Evolutionary conservation across 2,113 vertebrate genomes (phyloP).

Genomic region (Salvelinus sp.): DNA sequence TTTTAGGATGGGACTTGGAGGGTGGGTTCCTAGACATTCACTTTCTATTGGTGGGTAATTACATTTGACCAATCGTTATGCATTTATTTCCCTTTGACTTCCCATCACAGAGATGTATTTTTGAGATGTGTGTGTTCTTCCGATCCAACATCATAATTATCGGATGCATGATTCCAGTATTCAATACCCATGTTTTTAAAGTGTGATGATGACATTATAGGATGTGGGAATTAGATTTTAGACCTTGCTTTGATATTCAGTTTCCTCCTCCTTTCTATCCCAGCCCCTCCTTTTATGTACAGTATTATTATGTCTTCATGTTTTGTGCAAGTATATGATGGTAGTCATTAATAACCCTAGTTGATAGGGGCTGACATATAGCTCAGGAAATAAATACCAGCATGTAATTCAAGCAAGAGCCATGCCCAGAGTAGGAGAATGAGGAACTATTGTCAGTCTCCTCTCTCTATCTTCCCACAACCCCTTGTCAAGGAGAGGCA

Average conservation of each 20-base stretch:
- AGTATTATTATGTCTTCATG: background rate
- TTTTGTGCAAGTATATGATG: background rate
- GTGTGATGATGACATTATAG: slow-evolving; percentile 54
- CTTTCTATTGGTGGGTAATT: slow-evolving; percentile 12
- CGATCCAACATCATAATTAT: slow-evolving; percentile 52
- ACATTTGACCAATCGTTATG: slow-evolving; percentile 45
- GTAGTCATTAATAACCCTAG: slow-evolving; percentile 26
- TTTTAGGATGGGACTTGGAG: too few species aligned
- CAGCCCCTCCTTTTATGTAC: background rate
- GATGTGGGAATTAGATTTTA: slow-evolving; percentile 20
- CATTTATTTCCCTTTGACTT: slow-evolving; percentile 53
- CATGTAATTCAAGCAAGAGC: slow-evolving; percentile 24
- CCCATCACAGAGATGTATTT: slow-evolving; percentile 52
- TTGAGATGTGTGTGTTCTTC: slow-evolving; percentile 44
- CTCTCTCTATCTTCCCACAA: background rate
- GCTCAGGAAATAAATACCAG: background rate
- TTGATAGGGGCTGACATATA: slow-evolving; percentile 26
- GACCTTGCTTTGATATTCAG: slow-evolving; percentile 31
- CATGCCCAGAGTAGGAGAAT: slow-evolving; percentile 48
- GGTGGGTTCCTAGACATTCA: too few species aligned
- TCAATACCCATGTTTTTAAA: slow-evolving; percentile 36
- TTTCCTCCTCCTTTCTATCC: slow-evolving; percentile 13
- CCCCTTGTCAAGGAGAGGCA: background rate
- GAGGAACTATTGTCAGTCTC: background rate
- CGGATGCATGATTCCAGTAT: slow-evolving; percentile 55